These are phyloP conservation scores for Scyliorhinus canicula DNA, from an alignment of 2,797 vertebrate genomes.

Conservation along the genomic window DNA sequence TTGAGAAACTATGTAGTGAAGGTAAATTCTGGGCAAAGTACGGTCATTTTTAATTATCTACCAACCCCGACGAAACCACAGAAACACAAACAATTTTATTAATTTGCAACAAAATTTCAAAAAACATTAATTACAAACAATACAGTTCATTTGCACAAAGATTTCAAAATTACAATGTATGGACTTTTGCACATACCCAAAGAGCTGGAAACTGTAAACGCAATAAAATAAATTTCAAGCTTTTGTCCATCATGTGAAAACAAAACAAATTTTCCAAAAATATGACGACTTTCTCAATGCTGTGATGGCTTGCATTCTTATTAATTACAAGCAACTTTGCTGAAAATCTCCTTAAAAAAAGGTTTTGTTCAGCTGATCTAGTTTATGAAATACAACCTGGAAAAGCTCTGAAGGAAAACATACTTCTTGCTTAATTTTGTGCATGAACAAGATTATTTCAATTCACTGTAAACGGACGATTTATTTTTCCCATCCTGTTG, in stretches of 20 bases:
- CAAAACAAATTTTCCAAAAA: neutral
- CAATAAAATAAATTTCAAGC: constrained; percentile 31
- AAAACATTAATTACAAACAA: constrained; percentile 32
- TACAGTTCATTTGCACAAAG: constrained; percentile 21
- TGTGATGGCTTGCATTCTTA: neutral
- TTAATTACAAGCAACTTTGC: neutral
- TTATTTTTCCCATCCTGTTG: neutral
- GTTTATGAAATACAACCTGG: constrained; percentile 5
- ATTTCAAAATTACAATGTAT: constrained; percentile 5
- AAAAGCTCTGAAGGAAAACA: neutral
- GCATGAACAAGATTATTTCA: neutral
- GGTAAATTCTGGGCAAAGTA: neutral
- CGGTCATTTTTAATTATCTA: neutral
- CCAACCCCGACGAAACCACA: neutral
- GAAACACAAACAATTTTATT: constrained; percentile 24
- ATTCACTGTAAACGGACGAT: neutral
- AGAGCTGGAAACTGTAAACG: constrained; percentile 24
- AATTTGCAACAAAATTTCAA: neutral
- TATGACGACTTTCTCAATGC: neutral
- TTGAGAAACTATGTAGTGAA: neutral
- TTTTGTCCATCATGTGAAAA: constrained; percentile 28
- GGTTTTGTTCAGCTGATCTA: neutral
- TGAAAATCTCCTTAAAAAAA: neutral
- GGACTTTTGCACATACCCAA: constrained; percentile 23
- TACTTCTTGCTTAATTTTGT: neutral